Base-by-base conservation (phyloP, 2,888 invertebrate genomes). In the Gymnocheta viridis region DNA sequence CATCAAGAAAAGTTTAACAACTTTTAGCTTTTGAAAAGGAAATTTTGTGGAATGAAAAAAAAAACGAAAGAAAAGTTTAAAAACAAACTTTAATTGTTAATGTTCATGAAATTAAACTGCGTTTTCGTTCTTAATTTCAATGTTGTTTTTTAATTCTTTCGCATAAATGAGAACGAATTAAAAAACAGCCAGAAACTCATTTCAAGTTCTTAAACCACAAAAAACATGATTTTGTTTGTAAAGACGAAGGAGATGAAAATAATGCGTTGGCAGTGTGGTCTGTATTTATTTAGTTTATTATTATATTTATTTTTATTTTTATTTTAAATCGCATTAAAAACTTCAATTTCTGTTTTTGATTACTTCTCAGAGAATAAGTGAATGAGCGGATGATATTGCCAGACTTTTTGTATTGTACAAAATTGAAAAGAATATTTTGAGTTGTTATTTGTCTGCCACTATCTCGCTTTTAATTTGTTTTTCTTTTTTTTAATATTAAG, bases 11-110 rank as follows among this genome's bases (percentile, higher is more conserved):
- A 56, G 44, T 64, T 77, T 27, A 47, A 73, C 67, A 54, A 24
- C 38, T 32, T 49, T 32, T 27, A 22, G 44, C 54, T 41, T 49
- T 47, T 27, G 49, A 19, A 27, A 49, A 47, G 19, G 62, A 79
- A 72, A 66, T 79, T 54, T 35, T 6, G 4, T 47, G 44, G 64
- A 72, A 64, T 54, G 44, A 64, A 70, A 17, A 24, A 32, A 19
- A 6, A 35, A 54, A 77, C 47, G 27, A 77, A 77, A 62, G 35
- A 82, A 81, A 84, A 81, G 64, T 78, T 80, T 69, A 62, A 24
- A 56, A 73, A 64, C 58, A 78, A 81, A 84, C 84, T 81, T 84
- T 84, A 84, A 84, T 84, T 84, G 84, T 78, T 84, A 84, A 84
- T 81, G 77, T 73, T 81, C 77, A 78, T 78, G 81, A 81, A 78